Conservation (phyloP, 2,888 invertebrate genomes). For the Dicyrtomina minuta region DNA sequence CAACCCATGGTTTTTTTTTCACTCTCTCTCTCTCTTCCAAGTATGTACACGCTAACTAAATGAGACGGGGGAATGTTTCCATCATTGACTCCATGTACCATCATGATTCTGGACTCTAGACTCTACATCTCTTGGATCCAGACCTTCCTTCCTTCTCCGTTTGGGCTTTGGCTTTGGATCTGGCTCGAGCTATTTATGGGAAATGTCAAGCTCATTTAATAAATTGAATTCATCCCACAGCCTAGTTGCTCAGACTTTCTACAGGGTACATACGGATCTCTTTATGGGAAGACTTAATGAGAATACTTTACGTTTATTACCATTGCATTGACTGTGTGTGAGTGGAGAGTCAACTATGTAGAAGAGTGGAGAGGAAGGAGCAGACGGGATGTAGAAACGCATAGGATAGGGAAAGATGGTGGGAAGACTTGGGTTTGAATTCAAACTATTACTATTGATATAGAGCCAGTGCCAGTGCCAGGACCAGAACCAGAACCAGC, state of each 20-base stretch:
- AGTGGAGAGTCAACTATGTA: not conserved
- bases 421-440: too few relatives aligned
- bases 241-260: constrained; percentile 6
- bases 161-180: too few relatives aligned
- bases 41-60: too few relatives aligned
- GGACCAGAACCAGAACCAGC: too few relatives aligned
- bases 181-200: constrained; percentile 10
- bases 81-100: too few relatives aligned
- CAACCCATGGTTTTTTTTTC: too few relatives aligned
- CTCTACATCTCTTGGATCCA: not conserved
- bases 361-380: too few relatives aligned
- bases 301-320: constrained; percentile 23
- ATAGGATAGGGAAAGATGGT: not conserved
- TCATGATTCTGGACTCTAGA: not conserved
- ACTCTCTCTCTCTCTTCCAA: too few relatives aligned
- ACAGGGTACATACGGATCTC: not conserved
- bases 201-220: constrained; percentile 24
- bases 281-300: constrained; percentile 16
- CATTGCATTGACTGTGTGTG: not conserved
- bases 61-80: too few relatives aligned
- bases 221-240: constrained; percentile 13
- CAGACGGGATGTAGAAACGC: not conserved
- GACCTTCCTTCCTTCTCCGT: not conserved
- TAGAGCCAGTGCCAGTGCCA: too few relatives aligned
- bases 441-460: too few relatives aligned